Evolutionary conservation across 1,140 invertebrate genomes (phyloP), one percentile per base, ranked within the genome.

Genomic region (Lordiphosa clarofinis): DNA sequence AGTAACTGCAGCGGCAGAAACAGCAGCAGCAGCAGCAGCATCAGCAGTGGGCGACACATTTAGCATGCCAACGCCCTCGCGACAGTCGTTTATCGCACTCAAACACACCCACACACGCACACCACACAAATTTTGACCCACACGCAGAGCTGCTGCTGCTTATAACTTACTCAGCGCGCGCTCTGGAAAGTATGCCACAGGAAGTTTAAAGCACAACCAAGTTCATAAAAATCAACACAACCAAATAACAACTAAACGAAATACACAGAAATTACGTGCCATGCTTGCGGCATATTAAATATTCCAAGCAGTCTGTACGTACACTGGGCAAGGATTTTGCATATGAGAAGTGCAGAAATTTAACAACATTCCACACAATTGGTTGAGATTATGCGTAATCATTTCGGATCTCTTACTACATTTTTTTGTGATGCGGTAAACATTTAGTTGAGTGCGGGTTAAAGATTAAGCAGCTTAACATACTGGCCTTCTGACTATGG

Each of bases 201-300:
- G 40, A 69, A 64, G 57, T 68, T 74, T 62, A 57, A 62, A 66
- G 55, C 49, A 43, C 55, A 28, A 40, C 35, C 28, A 47, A 73
- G 57, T 56, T 73, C 70, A 73, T 68, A 73, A 73, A 73, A 67
- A 67, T 67, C 64, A 56, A 54, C 50, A 13, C 35, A 39, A 44
- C 28, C 7, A 33, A 42, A 57, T 48, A 33, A 39, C 59, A 63
- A 71, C 59, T 65, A 64, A 71, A 71, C 57, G 61, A 33, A 59
- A 53, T 56, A 40, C 28, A 9, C 36, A 15, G 28, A 36, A 61
- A 56, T 61, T 49, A 53, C 46, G 44, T 38, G 47, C 56, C 53
- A 21, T 49, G 21, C 31, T 38, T 46, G 43, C 24, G 43, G 43
- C 31, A 46, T 31, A 46, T 46, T 13, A 31, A 21, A 46, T 46